Evolutionary conservation across 37 sponge, comb jelly and placozoan species (phyloP), one percentile per base, ranked within the genome.

Genomic region (Hexactinellida sp.): DNA sequence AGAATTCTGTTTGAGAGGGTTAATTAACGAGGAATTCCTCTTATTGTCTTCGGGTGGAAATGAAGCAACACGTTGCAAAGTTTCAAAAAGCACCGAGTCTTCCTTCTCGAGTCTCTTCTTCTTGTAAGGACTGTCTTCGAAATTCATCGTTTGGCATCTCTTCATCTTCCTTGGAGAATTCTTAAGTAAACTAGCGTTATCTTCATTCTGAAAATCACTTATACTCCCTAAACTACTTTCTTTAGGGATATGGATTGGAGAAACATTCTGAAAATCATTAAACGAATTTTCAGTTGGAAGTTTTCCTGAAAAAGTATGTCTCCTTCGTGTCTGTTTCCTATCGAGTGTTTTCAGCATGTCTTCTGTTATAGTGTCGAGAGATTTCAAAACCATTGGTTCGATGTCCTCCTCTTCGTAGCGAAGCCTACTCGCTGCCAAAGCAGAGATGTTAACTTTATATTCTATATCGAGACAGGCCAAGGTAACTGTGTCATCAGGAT

Each of bases 301-400:
- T 63, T 63, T 63, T 23, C 76, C 76, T 63, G 76, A 63, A 47
- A 47, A 47, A 47, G 52, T 47, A 63, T 63, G 76, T n/a, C 76
- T 23, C 13, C 76, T 63, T 28, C 76, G 76, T n/a, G 30, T 63
- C 13, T 63, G 76, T 63, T 63, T 63, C 76, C 76, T 23, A 63
- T 63, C 76, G 30, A 63, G 76, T 10, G 76, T 63, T 63, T 63
- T 63, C 21, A 63, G 34, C 76, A 63, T 63, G 30, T 63, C 76
- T 28, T 63, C 76, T 7, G 21, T 63, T 10, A 63, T 28, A 63
- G 76, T 63, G 76, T 63, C 76, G 5, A 63, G 30, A 63, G 76
- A 63, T 63, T 63, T 63, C 30, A 63, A 23, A 5, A 63, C 76
- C 13, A 63, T 21, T 7, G 76, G 76, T 28, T 63, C 76, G 30